phyloP scores from a whole-genome alignment of 2,113 vertebrate species.

The Azemiops feae region DNA sequence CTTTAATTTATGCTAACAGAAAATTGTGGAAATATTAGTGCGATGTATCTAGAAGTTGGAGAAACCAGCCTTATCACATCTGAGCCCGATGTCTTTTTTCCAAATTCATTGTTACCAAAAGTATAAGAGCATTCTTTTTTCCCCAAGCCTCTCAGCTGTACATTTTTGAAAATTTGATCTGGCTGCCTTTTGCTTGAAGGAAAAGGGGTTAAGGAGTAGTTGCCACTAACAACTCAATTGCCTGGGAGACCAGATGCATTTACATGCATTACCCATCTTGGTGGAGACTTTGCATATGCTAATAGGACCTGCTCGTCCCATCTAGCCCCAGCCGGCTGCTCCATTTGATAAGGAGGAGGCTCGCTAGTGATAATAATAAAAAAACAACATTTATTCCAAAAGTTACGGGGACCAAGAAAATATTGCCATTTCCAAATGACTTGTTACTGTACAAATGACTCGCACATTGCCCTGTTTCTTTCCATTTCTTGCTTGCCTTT shows the following conservation, averaged over 20 bases:
- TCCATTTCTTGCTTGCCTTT: background rate
- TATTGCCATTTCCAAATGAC: background rate
- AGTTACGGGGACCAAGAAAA: background rate
- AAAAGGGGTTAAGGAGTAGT: background rate
- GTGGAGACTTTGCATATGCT: conserved; percentile 17
- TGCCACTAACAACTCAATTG: background rate
- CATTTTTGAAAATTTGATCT: background rate
- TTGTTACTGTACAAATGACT: background rate
- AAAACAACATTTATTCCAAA: background rate
- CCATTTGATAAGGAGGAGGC: background rate
- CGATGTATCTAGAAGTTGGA: background rate
- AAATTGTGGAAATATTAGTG: background rate
- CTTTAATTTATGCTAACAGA: background rate
- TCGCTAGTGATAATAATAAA: conserved; percentile 1
- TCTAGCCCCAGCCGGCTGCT: background rate
- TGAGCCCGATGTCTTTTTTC: background rate
- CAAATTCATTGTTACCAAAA: background rate
- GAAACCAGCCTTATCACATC: background rate
- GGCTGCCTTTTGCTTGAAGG: background rate
- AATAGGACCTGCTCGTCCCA: background rate
- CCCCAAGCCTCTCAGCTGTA: background rate
- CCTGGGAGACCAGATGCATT: conserved; percentile 1
- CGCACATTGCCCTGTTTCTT: no score
- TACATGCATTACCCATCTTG: background rate
- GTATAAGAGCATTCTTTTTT: background rate